Conservation (phyloP, 1,140 invertebrate genomes). For the Scylla paramamosain region DNA sequence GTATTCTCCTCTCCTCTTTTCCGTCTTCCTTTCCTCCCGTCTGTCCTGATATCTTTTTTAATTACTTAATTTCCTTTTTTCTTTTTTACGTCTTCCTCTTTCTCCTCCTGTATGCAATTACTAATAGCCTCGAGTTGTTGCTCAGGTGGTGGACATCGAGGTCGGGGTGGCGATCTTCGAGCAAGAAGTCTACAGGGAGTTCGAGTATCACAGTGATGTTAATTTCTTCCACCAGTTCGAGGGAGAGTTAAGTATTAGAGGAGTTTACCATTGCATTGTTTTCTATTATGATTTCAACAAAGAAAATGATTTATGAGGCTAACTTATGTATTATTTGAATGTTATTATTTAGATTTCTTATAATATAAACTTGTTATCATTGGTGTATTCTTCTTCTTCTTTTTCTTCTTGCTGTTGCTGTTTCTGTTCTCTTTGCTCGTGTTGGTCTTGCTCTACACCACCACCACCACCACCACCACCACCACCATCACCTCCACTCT, state of each 20-base stretch:
- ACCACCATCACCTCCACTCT: not conserved
- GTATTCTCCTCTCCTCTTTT: not conserved
- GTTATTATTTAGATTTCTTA: too few relatives aligned
- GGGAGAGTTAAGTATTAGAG: slow-evolving; percentile 47
- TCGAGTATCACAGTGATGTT: slow-evolving; percentile 58
- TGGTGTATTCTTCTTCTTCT: too few relatives aligned
- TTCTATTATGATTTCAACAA: too few relatives aligned
- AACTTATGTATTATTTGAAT: too few relatives aligned
- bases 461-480: too few relatives aligned
- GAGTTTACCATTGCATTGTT: too few relatives aligned
- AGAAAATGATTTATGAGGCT: too few relatives aligned
- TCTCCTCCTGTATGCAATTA: not conserved
- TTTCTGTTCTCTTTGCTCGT: too few relatives aligned
- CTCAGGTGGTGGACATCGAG: slow-evolving; percentile 72
- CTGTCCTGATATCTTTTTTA: not conserved
- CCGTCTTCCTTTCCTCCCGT: not conserved
- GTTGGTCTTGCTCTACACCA: too few relatives aligned
- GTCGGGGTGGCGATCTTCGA: slow-evolving; percentile 49
- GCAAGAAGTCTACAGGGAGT: slow-evolving; percentile 65
- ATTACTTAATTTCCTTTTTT: not conserved
- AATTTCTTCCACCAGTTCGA: slow-evolving; percentile 75
- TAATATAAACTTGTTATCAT: too few relatives aligned
- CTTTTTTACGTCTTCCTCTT: not conserved
- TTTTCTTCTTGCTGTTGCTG: too few relatives aligned
- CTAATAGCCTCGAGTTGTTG: not conserved